A percentile compares a stretch with the other conserved stretches of the same genome.
These are phyloP conservation scores for Danio tinwini DNA, from an alignment of 2,797 vertebrate genomes.

Conservation along the genomic window DNA sequence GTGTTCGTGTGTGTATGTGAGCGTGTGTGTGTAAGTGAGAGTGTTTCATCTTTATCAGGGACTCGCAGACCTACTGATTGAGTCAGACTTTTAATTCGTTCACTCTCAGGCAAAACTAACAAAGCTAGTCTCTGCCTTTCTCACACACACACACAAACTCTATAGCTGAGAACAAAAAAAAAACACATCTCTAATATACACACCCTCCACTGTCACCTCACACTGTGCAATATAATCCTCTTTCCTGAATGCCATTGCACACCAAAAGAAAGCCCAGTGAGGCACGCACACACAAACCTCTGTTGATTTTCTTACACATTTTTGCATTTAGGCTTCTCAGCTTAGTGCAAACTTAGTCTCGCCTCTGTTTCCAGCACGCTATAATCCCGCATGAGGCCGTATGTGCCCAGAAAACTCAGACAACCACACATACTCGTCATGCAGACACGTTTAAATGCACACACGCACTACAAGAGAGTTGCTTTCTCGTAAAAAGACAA, in stretches of 20 bases:
- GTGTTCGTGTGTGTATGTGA: background rate
- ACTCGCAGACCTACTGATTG: conserved; percentile 35
- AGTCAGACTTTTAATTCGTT: conserved; percentile 35
- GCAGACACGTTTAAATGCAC: conserved; percentile 1
- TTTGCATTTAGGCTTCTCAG: conserved; percentile 27
- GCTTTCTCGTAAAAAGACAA: conserved; percentile 8
- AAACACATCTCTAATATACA: conserved; percentile 44
- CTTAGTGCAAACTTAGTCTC: conserved; percentile 35
- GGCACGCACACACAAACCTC: conserved; percentile 14
- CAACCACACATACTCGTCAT: background rate
- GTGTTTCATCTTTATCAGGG: conserved; percentile 51
- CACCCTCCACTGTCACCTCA: conserved; percentile 49
- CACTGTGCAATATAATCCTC: conserved; percentile 57
- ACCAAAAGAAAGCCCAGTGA: conserved; percentile 39
- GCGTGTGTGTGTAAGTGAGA: background rate
- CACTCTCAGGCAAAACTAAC: conserved; percentile 23
- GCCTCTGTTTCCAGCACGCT: conserved; percentile 23
- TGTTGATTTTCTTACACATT: conserved; percentile 23
- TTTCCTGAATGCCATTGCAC: conserved; percentile 50
- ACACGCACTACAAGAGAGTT: background rate
- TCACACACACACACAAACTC: conserved; percentile 28
- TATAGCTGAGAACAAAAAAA: conserved; percentile 22
- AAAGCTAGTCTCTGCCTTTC: conserved; percentile 22
- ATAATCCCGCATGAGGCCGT: conserved; percentile 18
- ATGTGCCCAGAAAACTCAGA: conserved; percentile 1